Conservation (phyloP, 2,797 vertebrate genomes). For the Parauchenoglanis punctatus region DNA sequence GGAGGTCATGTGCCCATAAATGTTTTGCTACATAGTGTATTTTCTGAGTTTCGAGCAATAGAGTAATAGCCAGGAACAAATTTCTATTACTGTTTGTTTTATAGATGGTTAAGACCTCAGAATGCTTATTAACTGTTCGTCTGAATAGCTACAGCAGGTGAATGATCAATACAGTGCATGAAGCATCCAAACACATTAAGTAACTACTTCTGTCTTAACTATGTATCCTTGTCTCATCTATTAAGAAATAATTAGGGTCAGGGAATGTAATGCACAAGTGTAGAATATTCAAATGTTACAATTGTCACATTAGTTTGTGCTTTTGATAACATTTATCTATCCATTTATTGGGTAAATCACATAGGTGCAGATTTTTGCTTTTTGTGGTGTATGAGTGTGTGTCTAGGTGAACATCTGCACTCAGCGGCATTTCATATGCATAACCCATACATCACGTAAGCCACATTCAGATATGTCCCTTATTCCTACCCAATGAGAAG, state of each 20-base stretch:
- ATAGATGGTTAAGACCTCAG: not conserved
- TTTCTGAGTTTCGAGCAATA: not conserved
- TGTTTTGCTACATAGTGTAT: not conserved
- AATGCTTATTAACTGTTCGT: not conserved
- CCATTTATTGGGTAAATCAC: not conserved
- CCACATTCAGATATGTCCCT: constrained; percentile 50
- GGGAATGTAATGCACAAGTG: not conserved
- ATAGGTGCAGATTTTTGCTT: not conserved
- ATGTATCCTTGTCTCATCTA: not conserved
- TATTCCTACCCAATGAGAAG: constrained; percentile 43
- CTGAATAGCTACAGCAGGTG: not conserved
- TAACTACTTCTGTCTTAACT: not conserved
- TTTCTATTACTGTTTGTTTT: not conserved
- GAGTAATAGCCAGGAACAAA: not conserved
- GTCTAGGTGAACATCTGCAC: constrained; percentile 37
- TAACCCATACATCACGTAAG: constrained; percentile 45
- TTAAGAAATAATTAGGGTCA: not conserved
- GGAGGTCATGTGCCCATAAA: not conserved
- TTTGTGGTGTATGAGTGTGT: not conserved
- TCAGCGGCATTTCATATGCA: constrained; percentile 44
- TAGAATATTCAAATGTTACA: not conserved
- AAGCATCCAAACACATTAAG: not conserved
- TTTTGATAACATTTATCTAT: not conserved
- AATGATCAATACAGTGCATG: not conserved
- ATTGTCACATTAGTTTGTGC: not conserved